phyloP scores from a whole-genome alignment of 2,113 vertebrate genomes.

The Astur gentilis region DNA sequence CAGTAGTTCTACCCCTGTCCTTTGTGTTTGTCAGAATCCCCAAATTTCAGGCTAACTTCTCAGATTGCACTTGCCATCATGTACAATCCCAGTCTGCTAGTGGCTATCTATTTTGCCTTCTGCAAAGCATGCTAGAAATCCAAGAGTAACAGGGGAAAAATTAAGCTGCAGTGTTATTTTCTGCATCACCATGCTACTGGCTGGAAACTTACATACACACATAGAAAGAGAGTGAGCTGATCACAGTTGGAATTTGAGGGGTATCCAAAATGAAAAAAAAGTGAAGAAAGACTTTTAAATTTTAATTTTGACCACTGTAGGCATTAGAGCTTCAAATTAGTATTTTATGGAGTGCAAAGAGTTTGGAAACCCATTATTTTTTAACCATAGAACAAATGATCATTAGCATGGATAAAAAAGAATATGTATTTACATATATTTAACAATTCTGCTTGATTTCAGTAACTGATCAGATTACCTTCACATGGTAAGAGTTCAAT shows the following conservation, averaged over 20 bases:
- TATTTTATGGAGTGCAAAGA: neutral
- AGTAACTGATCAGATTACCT: constrained; percentile 73
- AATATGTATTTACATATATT: neutral
- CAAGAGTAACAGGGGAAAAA: neutral
- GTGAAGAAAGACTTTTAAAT: neutral
- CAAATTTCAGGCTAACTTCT: neutral
- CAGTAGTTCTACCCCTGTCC: neutral
- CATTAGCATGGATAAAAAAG: neutral
- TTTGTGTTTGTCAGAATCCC: neutral
- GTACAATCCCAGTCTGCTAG: neutral
- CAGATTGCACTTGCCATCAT: neutral
- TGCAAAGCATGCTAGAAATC: neutral
- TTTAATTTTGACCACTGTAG: neutral
- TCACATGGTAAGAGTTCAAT: constrained; percentile 80
- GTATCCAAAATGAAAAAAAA: neutral
- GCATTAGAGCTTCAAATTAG: neutral
- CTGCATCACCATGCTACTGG: neutral
- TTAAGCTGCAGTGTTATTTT: neutral
- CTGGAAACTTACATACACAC: neutral
- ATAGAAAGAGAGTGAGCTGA: neutral
- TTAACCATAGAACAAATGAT: neutral
- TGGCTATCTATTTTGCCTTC: neutral
- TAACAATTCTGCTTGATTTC: neutral
- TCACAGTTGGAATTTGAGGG: neutral
- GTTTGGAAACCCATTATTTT: neutral